Base-by-base conservation (phyloP, 2,888 invertebrate species). In the Tromatobia lineatoria region DNA sequence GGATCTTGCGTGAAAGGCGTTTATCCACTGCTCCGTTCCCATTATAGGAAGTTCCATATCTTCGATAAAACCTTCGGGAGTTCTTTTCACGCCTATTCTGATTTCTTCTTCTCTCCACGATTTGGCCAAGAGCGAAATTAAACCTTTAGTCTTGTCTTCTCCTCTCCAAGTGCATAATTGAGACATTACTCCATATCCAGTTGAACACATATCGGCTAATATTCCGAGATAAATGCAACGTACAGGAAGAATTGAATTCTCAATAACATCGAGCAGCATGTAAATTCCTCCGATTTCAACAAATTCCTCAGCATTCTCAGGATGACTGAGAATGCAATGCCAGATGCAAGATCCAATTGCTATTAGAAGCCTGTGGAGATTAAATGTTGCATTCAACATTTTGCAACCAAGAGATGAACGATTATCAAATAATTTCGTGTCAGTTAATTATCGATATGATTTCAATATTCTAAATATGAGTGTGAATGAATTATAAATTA, bases 31-130 rank as follows among this genome's bases (percentile, higher is more conserved):
- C 11, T 91, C 88, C 29, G 85, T 87, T 29, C 94, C 94, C 93
- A 94, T 94, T 47, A 94, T 77, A 1, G 94, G 94, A 34, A 91
- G 86, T 82, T 93, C 91, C 2, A 88, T 71, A 86, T 94, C 94
- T 86, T 86, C 84, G 66, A 94, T 91, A 77, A 92, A 89, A 7
- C 94, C 94, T 59, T 92, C 85, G 3, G 83, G 34, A 23, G 89
- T 91, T 69, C 90, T 89, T 85, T 91, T 89, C 0, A 93, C 93
- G 11, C 90, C 90, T 42, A 94, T 81, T 50, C 88, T 85, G 29
- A 90, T 88, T 87, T 94, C 94, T 87, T 95, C 94, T 23, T 94
- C 91, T 61, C 94, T 90, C 92, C 94, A 95, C 69, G 94, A 88
- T 74, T 88, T 90, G 66, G 94, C 89, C 34, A 95, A 82, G 52